These are phyloP conservation scores for Corythornis vintsioides DNA, from an alignment of 2,113 vertebrate genomes.

Conservation along the genomic window DNA sequence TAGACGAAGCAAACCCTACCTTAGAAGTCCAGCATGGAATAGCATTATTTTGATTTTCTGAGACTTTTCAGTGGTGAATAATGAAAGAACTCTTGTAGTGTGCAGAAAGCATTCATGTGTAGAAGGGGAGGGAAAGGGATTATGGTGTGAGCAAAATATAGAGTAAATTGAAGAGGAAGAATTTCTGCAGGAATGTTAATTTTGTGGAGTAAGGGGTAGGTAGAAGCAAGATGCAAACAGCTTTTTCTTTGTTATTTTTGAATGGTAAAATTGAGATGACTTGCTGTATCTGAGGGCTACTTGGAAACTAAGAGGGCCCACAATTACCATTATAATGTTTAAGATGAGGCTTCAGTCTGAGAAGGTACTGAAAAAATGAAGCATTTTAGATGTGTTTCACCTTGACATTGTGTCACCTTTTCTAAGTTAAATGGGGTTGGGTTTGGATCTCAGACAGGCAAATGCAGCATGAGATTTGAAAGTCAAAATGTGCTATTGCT, in stretches of 20 bases:
- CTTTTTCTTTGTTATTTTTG: not conserved
- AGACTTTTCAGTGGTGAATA: not conserved
- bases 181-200: not conserved
- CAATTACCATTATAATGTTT: not conserved
- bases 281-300: not conserved
- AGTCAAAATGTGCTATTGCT: not conserved
- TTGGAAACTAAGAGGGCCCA: not conserved
- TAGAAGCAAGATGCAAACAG: not conserved
- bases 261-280: not conserved
- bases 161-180: not conserved
- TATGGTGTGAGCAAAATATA: not conserved
- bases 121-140: not conserved
- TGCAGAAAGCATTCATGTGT: not conserved
- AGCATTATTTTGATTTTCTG: constrained; percentile 7
- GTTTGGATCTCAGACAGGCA: not conserved
- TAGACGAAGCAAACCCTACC: not conserved
- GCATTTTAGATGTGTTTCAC: not conserved
- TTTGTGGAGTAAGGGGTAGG: not conserved
- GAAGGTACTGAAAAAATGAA: not conserved
- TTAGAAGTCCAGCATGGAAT: not conserved
- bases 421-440: not conserved
- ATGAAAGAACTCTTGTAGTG: constrained; percentile 22
- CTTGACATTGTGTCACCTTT: not conserved
- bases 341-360: not conserved
- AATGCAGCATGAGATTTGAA: not conserved